Base-by-base conservation (phyloP, 2,797 vertebrate species). In the Brachyalestes nurse region DNA sequence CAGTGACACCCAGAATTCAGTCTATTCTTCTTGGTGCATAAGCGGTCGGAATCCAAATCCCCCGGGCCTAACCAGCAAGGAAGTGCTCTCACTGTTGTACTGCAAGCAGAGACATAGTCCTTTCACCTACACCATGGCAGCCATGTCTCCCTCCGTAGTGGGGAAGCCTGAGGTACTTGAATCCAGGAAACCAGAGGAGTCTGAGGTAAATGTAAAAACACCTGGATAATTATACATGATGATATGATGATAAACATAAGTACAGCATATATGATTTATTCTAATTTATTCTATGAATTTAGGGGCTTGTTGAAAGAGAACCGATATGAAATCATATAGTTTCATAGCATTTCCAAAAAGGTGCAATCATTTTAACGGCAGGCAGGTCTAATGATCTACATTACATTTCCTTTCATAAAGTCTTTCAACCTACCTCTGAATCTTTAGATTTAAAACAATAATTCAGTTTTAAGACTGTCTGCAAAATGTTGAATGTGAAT, bases 11-110 rank as follows among this genome's bases (percentile, higher is more conserved):
- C 93, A 93, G 88, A 94, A 95, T 86, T 98, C 97, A 25, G 97
- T 98, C 81, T 98, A 98, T 82, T 96, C 96, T 86, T 95, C 96
- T 81, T 98, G 97, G 97, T 96, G 95, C 87, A 94, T 96, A 73
- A 96, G 96, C 87, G 88, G 95, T 91, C 96, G 97, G 89, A 96
- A 98, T 87, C 97, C 97, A 87, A 98, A 98, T 92, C 96, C 97
- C 76, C 96, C 95, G 0, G 97, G 97, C 81, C 90, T 99, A 84
- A 96, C 97, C 88, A 99, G 97, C 90, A 97, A 97, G 90, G 94
- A 93, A 5, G 95, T 96, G 86, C 95, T 99, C 71, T 95, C 97
- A 70, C 94, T 98, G 85, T 93, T 99, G 91, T 93, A 95, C 86
- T 98, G 97, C 92, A 97, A 97, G 92, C 97, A 99, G 93, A 97